These are phyloP conservation scores for Theropithecus gelada DNA, from an alignment of 2,113 vertebrate genomes.

Conservation along the genomic window DNA sequence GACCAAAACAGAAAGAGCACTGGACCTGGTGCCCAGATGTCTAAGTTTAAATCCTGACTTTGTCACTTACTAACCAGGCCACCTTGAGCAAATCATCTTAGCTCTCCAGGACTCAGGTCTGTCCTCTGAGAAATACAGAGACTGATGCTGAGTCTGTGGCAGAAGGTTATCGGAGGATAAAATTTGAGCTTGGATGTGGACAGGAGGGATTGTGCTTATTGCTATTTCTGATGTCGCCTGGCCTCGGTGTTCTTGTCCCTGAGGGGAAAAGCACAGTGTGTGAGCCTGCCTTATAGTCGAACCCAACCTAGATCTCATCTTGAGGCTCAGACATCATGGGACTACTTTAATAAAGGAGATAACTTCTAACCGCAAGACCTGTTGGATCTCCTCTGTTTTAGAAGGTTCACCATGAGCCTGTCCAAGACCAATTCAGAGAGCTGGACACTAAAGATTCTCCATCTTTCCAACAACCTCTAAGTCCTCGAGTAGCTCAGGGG, in stretches of 20 bases:
- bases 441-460: neutral
- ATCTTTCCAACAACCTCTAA: neutral
- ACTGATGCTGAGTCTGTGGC: neutral
- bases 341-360: neutral
- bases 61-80: neutral
- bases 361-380: neutral
- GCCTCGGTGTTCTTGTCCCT: neutral
- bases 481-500: neutral
- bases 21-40: neutral
- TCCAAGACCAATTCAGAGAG: neutral
- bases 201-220: neutral
- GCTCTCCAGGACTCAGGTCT: neutral
- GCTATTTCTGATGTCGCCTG: neutral
- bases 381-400: neutral
- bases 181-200: neutral
- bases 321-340: neutral
- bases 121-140: neutral
- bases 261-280: neutral
- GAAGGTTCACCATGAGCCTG: neutral
- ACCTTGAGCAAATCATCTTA: neutral
- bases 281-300: neutral
- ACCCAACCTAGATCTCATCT: neutral
- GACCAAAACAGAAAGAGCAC: neutral
- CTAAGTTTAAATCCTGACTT: neutral
- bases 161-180: neutral